A percentile compares a stretch with the other conserved stretches of the same genome.
These are phyloP conservation scores for Oncorhynchus kisutch DNA, from an alignment of 2,113 vertebrate genomes.

Conservation along the genomic window DNA sequence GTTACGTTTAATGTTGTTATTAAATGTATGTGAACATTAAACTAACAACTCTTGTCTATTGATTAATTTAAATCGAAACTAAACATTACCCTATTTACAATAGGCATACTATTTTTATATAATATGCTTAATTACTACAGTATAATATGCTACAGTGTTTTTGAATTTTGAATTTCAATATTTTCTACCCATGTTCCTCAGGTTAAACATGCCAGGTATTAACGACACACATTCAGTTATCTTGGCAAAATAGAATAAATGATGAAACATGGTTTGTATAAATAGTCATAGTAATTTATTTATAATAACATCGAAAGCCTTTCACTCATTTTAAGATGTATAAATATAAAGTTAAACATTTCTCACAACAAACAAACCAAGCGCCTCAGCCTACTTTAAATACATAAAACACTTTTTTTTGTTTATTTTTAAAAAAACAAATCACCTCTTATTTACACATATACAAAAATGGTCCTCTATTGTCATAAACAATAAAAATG, in stretches of 20 bases:
- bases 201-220: background rate
- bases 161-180: background rate
- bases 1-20: too few relatives aligned
- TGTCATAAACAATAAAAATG: constrained; percentile 51
- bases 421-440: constrained; percentile 64
- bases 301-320: constrained; percentile 76
- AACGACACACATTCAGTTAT: background rate
- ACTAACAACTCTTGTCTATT: too few relatives aligned
- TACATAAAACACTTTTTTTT: constrained; percentile 73
- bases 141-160: background rate
- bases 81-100: too few relatives aligned
- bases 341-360: constrained; percentile 93
- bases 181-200: background rate
- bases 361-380: constrained; percentile 85
- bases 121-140: background rate
- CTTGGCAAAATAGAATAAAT: background rate
- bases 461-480: constrained; percentile 87
- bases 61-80: too few relatives aligned
- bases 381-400: constrained; percentile 84
- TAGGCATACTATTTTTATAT: background rate
- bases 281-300: constrained; percentile 82
- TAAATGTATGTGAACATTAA: too few relatives aligned
- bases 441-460: constrained; percentile 90
- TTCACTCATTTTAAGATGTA: constrained; percentile 83
- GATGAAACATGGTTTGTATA: constrained; percentile 69